Conservation (phyloP, 2,888 invertebrate species). For the Caenorhabditis macrosperma region DNA sequence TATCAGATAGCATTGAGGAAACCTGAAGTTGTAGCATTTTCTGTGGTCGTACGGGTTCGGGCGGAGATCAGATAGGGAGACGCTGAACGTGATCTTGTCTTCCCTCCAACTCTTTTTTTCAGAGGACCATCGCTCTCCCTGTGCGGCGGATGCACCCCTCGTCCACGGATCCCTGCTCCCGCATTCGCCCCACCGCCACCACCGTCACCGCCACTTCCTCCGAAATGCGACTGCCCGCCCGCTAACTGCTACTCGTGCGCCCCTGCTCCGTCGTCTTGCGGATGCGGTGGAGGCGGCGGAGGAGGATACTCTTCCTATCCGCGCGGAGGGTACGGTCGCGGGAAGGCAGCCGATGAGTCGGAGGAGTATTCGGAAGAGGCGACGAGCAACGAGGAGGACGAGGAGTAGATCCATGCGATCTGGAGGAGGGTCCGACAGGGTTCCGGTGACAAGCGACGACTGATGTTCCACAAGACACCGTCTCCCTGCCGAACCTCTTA, state of each 20-base stretch:
- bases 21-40: background rate
- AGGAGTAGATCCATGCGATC: background rate
- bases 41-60: background rate
- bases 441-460: background rate
- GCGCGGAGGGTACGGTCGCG: slow-evolving; percentile 21
- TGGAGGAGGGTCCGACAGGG: background rate
- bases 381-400: slow-evolving; percentile 3
- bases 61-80: background rate
- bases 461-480: background rate
- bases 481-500: background rate
- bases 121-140: slow-evolving; percentile 48
- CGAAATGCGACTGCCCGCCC: slow-evolving; percentile 32
- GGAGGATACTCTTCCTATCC: slow-evolving; percentile 1
- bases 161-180: slow-evolving; percentile 53
- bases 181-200: slow-evolving; percentile 49
- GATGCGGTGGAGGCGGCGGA: slow-evolving; percentile 43
- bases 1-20: slow-evolving; percentile 6
- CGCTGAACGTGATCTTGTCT: background rate
- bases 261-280: slow-evolving; percentile 35
- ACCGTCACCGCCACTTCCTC: slow-evolving; percentile 41
- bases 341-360: background rate
- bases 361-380: slow-evolving; percentile 3
- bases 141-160: slow-evolving; percentile 52
- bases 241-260: slow-evolving; percentile 41
- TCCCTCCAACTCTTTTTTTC: slow-evolving; percentile 2